These are phyloP conservation scores for Rhipidura dahli DNA, from an alignment of 2,113 vertebrate species.

Conservation along the genomic window DNA sequence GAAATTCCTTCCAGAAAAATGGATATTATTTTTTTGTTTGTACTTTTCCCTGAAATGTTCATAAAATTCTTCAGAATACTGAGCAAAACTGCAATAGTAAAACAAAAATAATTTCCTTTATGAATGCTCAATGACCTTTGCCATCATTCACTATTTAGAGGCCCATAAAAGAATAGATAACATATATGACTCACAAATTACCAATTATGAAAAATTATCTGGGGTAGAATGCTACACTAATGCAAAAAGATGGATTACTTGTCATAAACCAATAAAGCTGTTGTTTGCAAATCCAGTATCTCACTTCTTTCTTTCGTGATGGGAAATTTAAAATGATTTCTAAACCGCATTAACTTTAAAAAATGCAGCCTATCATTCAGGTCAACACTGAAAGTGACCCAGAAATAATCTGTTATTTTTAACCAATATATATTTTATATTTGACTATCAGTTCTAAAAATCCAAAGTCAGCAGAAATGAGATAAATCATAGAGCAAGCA, in stretches of 20 bases:
- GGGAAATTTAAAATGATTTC: slow-evolving; percentile 73
- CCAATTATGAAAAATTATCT: slow-evolving; percentile 78
- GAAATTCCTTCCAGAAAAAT: not conserved
- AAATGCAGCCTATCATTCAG: slow-evolving; percentile 39
- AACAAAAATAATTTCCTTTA: slow-evolving; percentile 39
- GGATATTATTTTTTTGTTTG: not conserved
- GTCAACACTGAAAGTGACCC: slow-evolving; percentile 6
- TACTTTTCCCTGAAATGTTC: not conserved
- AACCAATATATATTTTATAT: slow-evolving; percentile 34
- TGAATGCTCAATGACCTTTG: slow-evolving; percentile 51
- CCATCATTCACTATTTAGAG: slow-evolving; percentile 68
- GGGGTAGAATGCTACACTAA: slow-evolving; percentile 64
- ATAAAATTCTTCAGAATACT: slow-evolving; percentile 50
- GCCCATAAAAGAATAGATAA: slow-evolving; percentile 70
- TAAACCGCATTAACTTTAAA: slow-evolving; percentile 68
- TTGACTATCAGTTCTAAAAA: slow-evolving; percentile 16
- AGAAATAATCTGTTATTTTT: slow-evolving; percentile 53
- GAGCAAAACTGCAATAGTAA: slow-evolving; percentile 51
- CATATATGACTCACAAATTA: slow-evolving; percentile 74
- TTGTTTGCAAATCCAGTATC: slow-evolving; percentile 70
- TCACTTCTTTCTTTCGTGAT: slow-evolving; percentile 60
- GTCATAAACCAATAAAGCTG: slow-evolving; percentile 74
- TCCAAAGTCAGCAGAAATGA: not conserved
- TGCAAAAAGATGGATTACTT: slow-evolving; percentile 77
- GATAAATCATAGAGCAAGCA: not conserved